Evolutionary conservation across 2,797 vertebrate genomes (phyloP), one percentile per base, ranked within the genome.

Genomic region (Eremophila alpestris): DNA sequence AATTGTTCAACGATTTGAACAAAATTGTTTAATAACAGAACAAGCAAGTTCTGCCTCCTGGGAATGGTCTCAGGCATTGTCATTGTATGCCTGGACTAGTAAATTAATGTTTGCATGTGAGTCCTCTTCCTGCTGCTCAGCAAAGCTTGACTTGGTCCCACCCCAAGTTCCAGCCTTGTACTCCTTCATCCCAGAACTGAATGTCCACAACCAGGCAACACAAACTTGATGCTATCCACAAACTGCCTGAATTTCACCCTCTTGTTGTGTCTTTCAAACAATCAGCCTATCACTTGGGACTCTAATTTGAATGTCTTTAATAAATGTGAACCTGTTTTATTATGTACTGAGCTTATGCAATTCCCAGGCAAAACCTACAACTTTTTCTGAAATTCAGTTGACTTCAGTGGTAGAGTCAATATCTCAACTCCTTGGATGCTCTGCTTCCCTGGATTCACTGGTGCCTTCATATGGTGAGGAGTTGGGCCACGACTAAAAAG

Each of bases 1-100:
- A 83, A 58, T 62, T 71, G 54, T 93, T 83, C 49, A 49, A 48
- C 58, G 68, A 74, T 52, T 79, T 41, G 56, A 84, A 59, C 30
- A 82, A 79, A 89, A 79, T 48, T 82, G 68, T 73, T 87, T 74
- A 83, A 91, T 52, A 83, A 54, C 14, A 70, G 87, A 75, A 70
- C 60, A 60, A 80, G 62, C 32, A 63, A 73, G 34, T 80, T 83
- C 41, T 80, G 19, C 45, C 60, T 87, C 54, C 68, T 49, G 71
- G 71, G 68, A 92, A 60, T 0, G 2, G 68, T 74, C 56, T 30
- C 64, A 67, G 71, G 60, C 76, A 78, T 70, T 6, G 2, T 29
- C 32, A 20, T 41, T 41, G 32, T 60, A 52, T 68, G 45, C 48
- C 56, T 49, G 11, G 43, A 22, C 56, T 83, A 41, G 16, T 24